phyloP scores from a whole-genome alignment of 2,888 invertebrate species.

The Lycaena phlaeas region DNA sequence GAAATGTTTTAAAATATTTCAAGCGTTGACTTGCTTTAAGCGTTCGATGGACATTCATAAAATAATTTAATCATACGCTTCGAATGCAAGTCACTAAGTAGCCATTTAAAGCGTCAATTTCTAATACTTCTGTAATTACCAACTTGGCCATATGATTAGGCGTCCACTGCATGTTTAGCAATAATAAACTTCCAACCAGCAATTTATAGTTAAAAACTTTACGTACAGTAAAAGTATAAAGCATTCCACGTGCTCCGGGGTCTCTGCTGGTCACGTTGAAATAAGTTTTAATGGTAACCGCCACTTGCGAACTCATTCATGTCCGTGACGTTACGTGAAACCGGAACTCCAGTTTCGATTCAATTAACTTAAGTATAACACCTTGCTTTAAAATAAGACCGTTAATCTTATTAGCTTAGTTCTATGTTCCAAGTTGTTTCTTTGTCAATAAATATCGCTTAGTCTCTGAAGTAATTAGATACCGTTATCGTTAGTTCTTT shows the following conservation, averaged over 20 bases:
- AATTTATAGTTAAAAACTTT: constrained; percentile 7
- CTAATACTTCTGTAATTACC: constrained; percentile 6
- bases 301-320: constrained; percentile 29
- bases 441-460: no score
- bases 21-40: no score
- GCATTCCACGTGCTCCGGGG: background rate
- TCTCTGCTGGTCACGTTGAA: constrained; percentile 20
- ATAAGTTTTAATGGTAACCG: constrained; percentile 48
- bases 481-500: no score
- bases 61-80: no score
- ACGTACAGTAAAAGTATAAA: background rate
- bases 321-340: background rate
- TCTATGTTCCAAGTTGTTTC: no score
- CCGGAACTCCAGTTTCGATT: background rate
- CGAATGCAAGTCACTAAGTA: no score
- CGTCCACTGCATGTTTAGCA: constrained; percentile 3
- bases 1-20: no score
- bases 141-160: constrained; percentile 4
- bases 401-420: no score
- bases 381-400: no score
- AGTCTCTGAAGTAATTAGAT: no score
- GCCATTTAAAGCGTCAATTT: constrained; percentile 3
- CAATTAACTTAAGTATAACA: background rate
- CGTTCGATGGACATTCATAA: no score
- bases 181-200: constrained; percentile 4